Conservation (phyloP, 2,113 vertebrate genomes). For the Pogonocichla stellata region DNA sequence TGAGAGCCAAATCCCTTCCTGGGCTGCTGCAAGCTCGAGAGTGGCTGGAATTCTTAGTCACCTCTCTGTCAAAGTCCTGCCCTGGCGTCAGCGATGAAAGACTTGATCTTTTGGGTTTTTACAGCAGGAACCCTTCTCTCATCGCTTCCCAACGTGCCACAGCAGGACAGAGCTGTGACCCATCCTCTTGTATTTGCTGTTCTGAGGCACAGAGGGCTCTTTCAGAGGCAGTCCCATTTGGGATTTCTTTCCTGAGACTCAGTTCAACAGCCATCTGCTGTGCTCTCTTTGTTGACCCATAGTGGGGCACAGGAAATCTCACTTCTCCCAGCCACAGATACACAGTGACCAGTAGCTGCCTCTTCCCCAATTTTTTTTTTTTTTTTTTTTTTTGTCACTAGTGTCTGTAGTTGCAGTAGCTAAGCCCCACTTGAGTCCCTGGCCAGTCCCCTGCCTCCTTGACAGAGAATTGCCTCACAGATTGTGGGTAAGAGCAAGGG, state of each 20-base stretch:
- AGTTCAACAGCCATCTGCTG: not conserved
- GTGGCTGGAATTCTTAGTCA: constrained; percentile 14
- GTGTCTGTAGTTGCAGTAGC: not conserved
- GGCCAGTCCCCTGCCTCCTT: not conserved
- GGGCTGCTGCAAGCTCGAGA: not conserved
- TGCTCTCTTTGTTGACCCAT: not conserved
- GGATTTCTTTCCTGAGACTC: not conserved
- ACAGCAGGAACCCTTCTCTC: constrained; percentile 33
- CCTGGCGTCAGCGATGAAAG: not conserved
- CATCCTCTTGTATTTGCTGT: not conserved
- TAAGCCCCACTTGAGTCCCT: not conserved
- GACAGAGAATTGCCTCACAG: not conserved
- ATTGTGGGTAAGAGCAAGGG: not conserved
- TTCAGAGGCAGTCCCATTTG: not conserved
- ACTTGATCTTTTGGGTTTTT: not conserved
- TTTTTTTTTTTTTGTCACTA: not conserved
- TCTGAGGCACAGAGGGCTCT: not conserved
- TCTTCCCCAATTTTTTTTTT: not conserved
- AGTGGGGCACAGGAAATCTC: not conserved
- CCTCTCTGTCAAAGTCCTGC: not conserved
- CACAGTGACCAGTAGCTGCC: not conserved
- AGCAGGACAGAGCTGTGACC: constrained; percentile 18
- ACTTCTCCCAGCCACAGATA: not conserved
- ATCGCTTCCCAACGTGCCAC: not conserved
- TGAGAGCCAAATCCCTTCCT: not conserved